Evolutionary conservation across 2,888 invertebrate genomes (phyloP).

Genomic region (Ptychoptera albimana): DNA sequence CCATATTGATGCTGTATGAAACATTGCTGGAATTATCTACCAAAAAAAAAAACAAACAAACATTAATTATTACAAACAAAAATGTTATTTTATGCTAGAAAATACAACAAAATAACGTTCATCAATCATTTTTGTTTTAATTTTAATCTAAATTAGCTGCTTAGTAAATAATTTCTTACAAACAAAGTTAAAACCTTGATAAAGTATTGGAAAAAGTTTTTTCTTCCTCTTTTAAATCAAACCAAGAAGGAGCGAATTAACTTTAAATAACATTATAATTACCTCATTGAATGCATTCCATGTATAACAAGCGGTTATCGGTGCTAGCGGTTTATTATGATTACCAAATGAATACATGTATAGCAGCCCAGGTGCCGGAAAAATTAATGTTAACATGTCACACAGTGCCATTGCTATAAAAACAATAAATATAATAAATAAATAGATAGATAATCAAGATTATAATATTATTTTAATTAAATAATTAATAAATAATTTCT

Average conservation of each 20-base stretch:
- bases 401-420: slow-evolving; percentile 72
- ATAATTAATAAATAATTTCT: no score
- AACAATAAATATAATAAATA: not conserved
- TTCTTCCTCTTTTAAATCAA: not conserved
- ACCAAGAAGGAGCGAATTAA: not conserved
- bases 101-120: no score
- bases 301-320: slow-evolving; percentile 59
- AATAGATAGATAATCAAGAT: no score
- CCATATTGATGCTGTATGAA: slow-evolving; percentile 91
- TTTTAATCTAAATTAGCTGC: not conserved
- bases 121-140: no score
- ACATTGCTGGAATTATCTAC: slow-evolving; percentile 56
- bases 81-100: no score
- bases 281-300: slow-evolving; percentile 71
- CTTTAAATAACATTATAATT: slow-evolving; percentile 13
- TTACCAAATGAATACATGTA: slow-evolving; percentile 85
- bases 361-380: slow-evolving; percentile 81
- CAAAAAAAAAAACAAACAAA: slow-evolving; percentile 11
- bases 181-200: not conserved
- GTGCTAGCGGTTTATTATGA: slow-evolving; percentile 65
- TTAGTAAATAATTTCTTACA: not conserved
- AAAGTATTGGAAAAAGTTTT: not conserved
- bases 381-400: slow-evolving; percentile 82
- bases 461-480: no score
- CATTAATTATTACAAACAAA: slow-evolving; percentile 1